Conservation (phyloP, 2,113 vertebrate genomes). For the Lophotis ruficrista region DNA sequence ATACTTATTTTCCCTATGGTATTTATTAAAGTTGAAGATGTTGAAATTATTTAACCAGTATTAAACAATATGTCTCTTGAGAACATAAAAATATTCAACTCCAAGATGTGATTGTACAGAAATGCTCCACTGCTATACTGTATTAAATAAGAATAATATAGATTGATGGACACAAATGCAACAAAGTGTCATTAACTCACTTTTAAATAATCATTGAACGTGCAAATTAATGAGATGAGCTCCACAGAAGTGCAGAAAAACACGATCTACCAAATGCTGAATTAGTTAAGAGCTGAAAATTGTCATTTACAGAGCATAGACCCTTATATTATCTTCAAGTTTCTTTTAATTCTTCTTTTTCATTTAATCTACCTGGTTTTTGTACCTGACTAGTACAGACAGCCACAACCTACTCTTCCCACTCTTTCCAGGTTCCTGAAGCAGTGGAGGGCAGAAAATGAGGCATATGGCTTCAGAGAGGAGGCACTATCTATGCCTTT, state of each 20-base stretch:
- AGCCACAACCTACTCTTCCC: not conserved
- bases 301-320: not conserved
- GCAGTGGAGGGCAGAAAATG: not conserved
- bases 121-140: not conserved
- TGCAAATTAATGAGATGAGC: not conserved
- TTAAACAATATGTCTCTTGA: not conserved
- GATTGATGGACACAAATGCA: not conserved
- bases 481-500: not conserved
- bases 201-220: not conserved
- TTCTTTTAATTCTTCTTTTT: not conserved
- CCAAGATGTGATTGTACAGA: not conserved
- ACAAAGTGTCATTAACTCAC: not conserved
- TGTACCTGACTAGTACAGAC: not conserved
- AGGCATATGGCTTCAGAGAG: not conserved
- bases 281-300: not conserved
- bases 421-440: not conserved
- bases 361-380: not conserved
- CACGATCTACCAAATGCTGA: not conserved
- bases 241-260: not conserved
- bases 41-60: not conserved
- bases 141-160: not conserved
- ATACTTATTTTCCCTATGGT: not conserved
- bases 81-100: not conserved
- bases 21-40: not conserved
- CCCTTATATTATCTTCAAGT: not conserved